Evolutionary conservation across 2,797 vertebrate genomes (phyloP).

Genomic region (Amphiprion clarkii): DNA sequence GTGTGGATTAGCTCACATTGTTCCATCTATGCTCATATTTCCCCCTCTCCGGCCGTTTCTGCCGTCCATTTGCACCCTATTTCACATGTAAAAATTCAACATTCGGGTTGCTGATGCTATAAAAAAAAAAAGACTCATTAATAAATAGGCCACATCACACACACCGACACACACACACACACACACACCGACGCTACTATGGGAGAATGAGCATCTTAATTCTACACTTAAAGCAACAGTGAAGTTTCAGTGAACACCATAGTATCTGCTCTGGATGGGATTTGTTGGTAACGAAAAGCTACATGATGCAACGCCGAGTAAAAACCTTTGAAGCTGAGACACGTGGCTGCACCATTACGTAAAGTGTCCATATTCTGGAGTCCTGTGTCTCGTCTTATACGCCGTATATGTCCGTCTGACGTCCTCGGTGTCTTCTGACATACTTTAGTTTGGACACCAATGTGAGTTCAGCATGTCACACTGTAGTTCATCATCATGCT

Average conservation of each 20-base stretch:
- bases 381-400: background rate
- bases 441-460: background rate
- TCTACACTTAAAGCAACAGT: background rate
- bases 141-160: background rate
- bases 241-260: conserved; percentile 2
- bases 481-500: background rate
- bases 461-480: background rate
- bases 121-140: background rate
- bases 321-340: background rate
- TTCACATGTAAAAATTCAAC: background rate
- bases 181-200: background rate
- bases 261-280: background rate
- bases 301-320: conserved; percentile 24
- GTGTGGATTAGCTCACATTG: conserved; percentile 75
- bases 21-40: conserved; percentile 47
- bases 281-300: background rate
- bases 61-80: background rate
- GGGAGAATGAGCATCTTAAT: background rate
- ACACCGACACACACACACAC: background rate
- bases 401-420: background rate
- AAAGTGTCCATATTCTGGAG: conserved; percentile 8
- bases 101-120: background rate
- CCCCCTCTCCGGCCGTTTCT: conserved; percentile 15
- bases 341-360: conserved; percentile 23
- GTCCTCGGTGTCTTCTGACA: background rate